A percentile compares a stretch with the other conserved stretches of the same genome.
Conservation (phyloP, 2,797 vertebrate species). For the Catamblyrhynchus diadema region DNA sequence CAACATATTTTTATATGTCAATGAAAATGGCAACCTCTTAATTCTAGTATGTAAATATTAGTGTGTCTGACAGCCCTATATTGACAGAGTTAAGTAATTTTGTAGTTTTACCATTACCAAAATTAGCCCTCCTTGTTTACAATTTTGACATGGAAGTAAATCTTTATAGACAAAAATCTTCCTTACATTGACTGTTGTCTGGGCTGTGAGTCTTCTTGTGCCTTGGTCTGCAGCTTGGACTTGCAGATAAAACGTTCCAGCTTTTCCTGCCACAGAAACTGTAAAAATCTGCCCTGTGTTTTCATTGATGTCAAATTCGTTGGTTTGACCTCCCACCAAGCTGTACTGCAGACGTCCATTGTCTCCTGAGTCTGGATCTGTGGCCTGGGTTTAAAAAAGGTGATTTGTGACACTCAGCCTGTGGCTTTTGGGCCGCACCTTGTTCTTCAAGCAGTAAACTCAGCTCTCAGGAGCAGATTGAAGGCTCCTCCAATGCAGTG, state of each 20-base stretch:
- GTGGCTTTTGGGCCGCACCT: neutral
- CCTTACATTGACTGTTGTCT: constrained; percentile 68
- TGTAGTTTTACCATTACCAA: neutral
- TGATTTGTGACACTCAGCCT: neutral
- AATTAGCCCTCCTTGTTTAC: neutral
- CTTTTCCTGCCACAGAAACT: constrained; percentile 56
- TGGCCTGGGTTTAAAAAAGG: constrained; percentile 68
- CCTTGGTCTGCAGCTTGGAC: constrained; percentile 72
- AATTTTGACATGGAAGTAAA: neutral
- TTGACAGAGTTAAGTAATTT: neutral
- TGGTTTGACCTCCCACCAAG: constrained; percentile 3
- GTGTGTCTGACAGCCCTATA: neutral
- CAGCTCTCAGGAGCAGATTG: neutral
- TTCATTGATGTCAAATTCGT: constrained; percentile 69
- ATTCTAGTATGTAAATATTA: neutral
- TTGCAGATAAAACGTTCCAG: constrained; percentile 1
- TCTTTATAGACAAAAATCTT: neutral
- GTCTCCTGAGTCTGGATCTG: constrained; percentile 72
- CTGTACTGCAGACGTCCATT: constrained; percentile 72
- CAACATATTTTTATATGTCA: neutral
- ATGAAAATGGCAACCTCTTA: neutral
- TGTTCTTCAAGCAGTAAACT: neutral
- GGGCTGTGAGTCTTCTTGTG: constrained; percentile 40
- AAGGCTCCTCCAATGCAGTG: neutral
- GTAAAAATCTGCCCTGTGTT: constrained; percentile 77